Base-by-base conservation (phyloP, 2,888 invertebrate species). In the Drosophila austrosaltans region DNA sequence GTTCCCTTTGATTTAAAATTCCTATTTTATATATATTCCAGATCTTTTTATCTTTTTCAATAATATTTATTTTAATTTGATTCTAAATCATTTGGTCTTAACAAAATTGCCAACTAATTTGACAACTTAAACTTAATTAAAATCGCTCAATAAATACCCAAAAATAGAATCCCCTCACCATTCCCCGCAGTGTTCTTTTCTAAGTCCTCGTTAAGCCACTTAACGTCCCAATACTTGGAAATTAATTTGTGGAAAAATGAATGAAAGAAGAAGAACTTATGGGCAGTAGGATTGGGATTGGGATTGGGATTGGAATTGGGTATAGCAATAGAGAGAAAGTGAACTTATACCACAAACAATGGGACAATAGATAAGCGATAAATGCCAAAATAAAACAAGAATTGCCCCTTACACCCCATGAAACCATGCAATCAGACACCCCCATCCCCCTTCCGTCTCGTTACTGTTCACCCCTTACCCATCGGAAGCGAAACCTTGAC, bases 121-220 rank as follows among this genome's bases (percentile, higher is more conserved):
- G 81, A 85, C 76, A 78, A 69, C 57, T 12, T 66, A 56, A 72
- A 79, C 81, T 81, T 82, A 83, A 83, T 85, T 83, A 81, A 82
- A 83, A 81, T 30, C 28, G 10, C 7, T 48, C 44, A 30, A 32
- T 53, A 28, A 30, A 22, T 8, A 44, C 48, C 57, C 58, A 25
- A 8, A 20, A 36, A 36, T 36, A 32, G 42, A 54, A 63, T 30
- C 30, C 58, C 64, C 44, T 36, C 32, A 20, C 63, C 16, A 66
- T 63, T 74, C 79, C 78, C 56, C 39, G 2, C 56, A 8, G 25
- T 48, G 4, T 25, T 12, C 4, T 25, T 48, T 25, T 54, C 71
- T 56, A 65, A 54, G 71, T 20, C 53, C 81, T 76, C 78, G 75
- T 75, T 82, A 90, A 90, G 90, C 83, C 81, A 89, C 88, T 90